Percentiles rank a stretch among this genome's conserved stretches.
These are phyloP conservation scores for Orcinus orca DNA, from an alignment of 2,113 vertebrate genomes.

Conservation along the genomic window DNA sequence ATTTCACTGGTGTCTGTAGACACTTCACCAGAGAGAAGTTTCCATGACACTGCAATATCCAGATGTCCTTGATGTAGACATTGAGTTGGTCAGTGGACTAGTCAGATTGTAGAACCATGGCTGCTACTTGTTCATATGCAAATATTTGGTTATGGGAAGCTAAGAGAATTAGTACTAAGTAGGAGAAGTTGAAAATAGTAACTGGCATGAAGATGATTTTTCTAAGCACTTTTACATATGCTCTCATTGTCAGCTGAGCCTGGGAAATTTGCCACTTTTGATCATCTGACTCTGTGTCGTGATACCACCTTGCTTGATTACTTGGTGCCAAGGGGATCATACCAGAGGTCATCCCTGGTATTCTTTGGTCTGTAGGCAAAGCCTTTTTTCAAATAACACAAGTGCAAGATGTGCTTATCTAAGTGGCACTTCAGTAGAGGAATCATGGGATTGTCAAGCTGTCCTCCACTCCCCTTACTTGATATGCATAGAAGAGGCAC, in stretches of 20 bases:
- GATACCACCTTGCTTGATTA: not conserved
- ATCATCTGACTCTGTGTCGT: not conserved
- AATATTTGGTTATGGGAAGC: not conserved
- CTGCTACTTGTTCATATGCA: not conserved
- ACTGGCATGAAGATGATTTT: not conserved
- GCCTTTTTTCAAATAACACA: not conserved
- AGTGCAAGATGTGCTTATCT: not conserved
- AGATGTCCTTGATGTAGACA: not conserved
- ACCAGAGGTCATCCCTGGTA: not conserved
- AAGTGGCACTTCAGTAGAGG: not conserved
- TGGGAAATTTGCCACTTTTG: not conserved
- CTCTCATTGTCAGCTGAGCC: not conserved
- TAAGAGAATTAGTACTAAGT: not conserved
- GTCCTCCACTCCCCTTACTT: not conserved
- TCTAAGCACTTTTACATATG: not conserved
- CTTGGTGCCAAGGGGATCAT: not conserved
- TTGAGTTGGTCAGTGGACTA: not conserved
- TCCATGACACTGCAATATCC: not conserved
- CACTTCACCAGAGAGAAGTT: not conserved
- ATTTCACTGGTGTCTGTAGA: not conserved
- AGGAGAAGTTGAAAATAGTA: not conserved
- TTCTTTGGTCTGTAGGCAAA: not conserved
- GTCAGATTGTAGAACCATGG: not conserved
- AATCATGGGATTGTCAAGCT: not conserved
- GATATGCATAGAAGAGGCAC: not conserved